Conservation (phyloP, 2,113 vertebrate genomes). For the Muntiacus reevesi region DNA sequence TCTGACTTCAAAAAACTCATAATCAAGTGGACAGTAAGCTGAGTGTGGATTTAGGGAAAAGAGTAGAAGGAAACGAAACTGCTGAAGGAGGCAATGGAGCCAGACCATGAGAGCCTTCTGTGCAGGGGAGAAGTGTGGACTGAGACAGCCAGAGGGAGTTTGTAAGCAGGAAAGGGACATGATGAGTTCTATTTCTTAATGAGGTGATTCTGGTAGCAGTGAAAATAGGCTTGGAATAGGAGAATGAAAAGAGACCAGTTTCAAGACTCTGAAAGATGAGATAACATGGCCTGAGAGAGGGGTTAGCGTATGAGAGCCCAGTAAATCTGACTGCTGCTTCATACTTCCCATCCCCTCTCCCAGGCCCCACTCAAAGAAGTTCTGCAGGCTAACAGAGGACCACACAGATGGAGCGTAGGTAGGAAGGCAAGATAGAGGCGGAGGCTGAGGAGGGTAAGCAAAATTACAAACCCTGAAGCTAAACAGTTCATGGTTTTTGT, state of each 20-base stretch:
- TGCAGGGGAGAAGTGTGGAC: neutral
- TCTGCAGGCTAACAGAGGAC: slow-evolving; percentile 71
- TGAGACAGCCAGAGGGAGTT: neutral
- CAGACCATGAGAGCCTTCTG: neutral
- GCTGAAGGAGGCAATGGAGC: neutral
- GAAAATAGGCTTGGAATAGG: neutral
- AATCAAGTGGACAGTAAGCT: neutral
- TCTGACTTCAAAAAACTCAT: slow-evolving; percentile 17
- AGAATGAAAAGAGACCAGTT: slow-evolving; percentile 16
- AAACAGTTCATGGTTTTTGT: slow-evolving; percentile 80
- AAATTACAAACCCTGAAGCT: slow-evolving; percentile 81
- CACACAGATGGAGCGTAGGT: slow-evolving; percentile 65
- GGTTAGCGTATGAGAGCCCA: neutral
- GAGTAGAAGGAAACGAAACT: neutral
- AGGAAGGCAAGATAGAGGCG: neutral
- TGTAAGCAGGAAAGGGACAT: slow-evolving; percentile 30
- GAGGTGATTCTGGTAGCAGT: neutral
- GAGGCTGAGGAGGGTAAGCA: slow-evolving; percentile 70
- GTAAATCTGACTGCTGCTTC: slow-evolving; percentile 5
- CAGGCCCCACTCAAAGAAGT: slow-evolving; percentile 48
- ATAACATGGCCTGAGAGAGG: neutral
- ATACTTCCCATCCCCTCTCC: slow-evolving; percentile 49
- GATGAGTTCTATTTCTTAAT: slow-evolving; percentile 25
- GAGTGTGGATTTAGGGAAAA: neutral
- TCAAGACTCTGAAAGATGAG: slow-evolving; percentile 3